Evolutionary conservation across 2,888 invertebrate genomes (phyloP).

Genomic region (Heliconius sara): DNA sequence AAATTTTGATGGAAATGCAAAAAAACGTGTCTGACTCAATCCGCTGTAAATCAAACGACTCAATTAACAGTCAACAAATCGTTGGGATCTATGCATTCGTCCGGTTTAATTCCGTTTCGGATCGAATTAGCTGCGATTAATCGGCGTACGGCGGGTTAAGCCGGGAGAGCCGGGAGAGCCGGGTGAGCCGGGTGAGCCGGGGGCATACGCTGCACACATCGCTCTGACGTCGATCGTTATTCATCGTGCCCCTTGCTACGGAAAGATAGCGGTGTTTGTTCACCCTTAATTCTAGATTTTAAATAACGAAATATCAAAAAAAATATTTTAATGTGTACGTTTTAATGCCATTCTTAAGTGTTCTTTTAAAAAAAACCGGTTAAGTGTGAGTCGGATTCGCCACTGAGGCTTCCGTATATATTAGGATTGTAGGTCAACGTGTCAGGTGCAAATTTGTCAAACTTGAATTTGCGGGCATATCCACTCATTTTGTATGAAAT

Average conservation of each 20-base stretch:
- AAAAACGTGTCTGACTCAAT: conserved; percentile 18
- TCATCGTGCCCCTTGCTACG: conserved; percentile 73
- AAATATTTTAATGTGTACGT: background rate
- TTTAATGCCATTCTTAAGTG: background rate
- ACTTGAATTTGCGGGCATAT: too few species aligned
- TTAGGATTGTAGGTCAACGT: too few species aligned
- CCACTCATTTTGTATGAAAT: too few species aligned
- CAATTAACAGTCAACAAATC: conserved; percentile 79
- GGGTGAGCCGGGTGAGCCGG: conserved; percentile 44
- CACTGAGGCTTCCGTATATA: too few species aligned
- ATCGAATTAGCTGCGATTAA: conserved; percentile 83
- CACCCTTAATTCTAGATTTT: conserved; percentile 60
- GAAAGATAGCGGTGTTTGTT: conserved; percentile 72
- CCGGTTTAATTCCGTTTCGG: conserved; percentile 82
- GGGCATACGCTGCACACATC: conserved; percentile 74
- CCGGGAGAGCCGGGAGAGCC: conserved; percentile 51
- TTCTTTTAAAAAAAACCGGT: background rate
- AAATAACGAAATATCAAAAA: background rate
- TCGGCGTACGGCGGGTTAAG: conserved; percentile 77
- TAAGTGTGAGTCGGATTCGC: too few species aligned
- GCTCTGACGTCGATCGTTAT: conserved; percentile 81
- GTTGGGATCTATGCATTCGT: conserved; percentile 81
- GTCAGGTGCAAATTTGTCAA: too few species aligned
- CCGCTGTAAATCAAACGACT: conserved; percentile 64
- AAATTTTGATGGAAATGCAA: background rate